Conservation (phyloP, 2,797 vertebrate species). For the Myiothlypis coronata region DNA sequence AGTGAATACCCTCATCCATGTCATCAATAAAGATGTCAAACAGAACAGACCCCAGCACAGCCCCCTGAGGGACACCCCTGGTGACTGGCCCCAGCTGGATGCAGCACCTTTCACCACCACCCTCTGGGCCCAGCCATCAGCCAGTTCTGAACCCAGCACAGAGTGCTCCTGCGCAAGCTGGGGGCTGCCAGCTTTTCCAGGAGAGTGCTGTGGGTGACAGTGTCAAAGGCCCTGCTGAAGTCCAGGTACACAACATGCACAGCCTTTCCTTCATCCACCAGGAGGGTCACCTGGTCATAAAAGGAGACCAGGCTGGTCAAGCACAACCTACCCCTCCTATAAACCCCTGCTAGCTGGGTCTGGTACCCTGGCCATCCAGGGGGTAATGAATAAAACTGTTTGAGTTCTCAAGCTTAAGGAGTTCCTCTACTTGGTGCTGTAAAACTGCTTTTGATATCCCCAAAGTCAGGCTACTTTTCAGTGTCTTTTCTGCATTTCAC, state of each 20-base stretch:
- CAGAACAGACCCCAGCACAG: not conserved
- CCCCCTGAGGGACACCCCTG: not conserved
- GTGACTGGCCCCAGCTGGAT: not conserved
- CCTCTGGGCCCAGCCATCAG: rapidly evolving
- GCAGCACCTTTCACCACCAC: not conserved
- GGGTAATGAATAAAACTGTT: not conserved
- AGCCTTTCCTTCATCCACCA: not conserved
- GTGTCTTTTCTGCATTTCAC: not conserved
- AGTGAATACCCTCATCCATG: not conserved
- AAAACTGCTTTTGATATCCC: not conserved
- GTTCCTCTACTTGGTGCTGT: not conserved
- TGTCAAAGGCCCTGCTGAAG: not conserved
- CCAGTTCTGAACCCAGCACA: not conserved
- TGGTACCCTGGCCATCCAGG: not conserved
- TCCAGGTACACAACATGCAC: not conserved
- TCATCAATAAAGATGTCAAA: not conserved
- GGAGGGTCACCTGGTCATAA: not conserved
- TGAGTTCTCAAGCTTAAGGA: not conserved
- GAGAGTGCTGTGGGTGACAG: no score
- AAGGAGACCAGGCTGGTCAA: not conserved
- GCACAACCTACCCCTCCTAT: not conserved
- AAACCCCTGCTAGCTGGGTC: not conserved
- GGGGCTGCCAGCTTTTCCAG: not conserved
- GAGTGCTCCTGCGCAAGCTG: rapidly evolving
- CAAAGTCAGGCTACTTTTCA: not conserved